Evolutionary conservation across 1,140 invertebrate species (phyloP), one percentile per base, ranked within the genome.

Genomic region (Trichoplusia ni): DNA sequence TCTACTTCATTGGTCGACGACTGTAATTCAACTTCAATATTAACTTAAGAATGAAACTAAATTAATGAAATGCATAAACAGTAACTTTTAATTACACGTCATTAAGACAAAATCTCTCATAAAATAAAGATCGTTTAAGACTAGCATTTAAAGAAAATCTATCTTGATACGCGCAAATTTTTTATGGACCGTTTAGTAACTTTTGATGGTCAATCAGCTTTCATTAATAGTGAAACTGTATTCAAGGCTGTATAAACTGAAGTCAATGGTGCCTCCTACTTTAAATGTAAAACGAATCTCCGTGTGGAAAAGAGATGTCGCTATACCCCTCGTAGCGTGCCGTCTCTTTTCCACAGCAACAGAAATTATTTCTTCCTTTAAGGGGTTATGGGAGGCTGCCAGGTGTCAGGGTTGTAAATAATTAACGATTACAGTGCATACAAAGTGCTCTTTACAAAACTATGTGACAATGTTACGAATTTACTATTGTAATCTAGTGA

Each of bases 391-490:
- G n/a, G n/a, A n/a, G n/a, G n/a, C n/a, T 33, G 46, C 31, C 59
- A 62, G 44, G 59, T 62, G 46, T 62, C 33, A 23, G 35, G 2
- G 46, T 14, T 31, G 8, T 62, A 46, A 64, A 64, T 64, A 64
- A 64, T 64, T 51, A 54, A 64, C 19, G 40, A 38, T 14, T 54
- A n/a, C 25, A 16, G 33, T 35, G 47, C 51, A 35, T 51, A 16
- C 47, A 25, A 42, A 46, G 29, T 51, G 29, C 16, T 4, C 29
- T 27, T 18, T 51, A 23, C 47, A 49, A 49, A 51, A 51, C 47
- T 33, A 16, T 51, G 44, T 21, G 25, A 35, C 47, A 4, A 21
- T 51, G 35, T 51, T 51, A 29, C n/a, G 16, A 35, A 51, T 33
- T 27, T 11, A n/a, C 29, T 27, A 13, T 51, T 38, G 19, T 51